Conservation (phyloP, 2,888 invertebrate species). For the Andricus quercusramuli region DNA sequence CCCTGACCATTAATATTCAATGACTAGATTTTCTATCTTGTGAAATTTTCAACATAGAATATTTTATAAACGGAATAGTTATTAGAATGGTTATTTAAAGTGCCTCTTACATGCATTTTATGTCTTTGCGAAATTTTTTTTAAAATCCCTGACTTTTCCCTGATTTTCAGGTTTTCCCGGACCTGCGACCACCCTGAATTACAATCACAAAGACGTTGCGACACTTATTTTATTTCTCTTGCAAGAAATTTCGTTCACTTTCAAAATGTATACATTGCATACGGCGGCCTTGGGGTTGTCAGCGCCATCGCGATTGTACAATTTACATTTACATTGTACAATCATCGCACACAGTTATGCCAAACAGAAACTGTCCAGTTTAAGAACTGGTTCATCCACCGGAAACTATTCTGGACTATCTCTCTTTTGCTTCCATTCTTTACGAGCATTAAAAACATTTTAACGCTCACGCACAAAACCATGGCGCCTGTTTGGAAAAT, state of each 20-base stretch:
- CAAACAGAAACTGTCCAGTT: not conserved
- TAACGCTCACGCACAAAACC: not conserved
- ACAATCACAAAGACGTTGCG: slow-evolving; percentile 9
- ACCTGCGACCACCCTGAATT: not conserved
- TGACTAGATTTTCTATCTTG: too few species aligned
- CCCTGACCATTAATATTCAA: too few species aligned
- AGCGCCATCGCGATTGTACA: not conserved
- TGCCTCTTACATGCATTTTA: too few species aligned
- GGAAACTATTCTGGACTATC: not conserved
- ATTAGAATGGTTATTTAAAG: too few species aligned
- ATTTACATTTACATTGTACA: not conserved
- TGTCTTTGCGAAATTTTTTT: too few species aligned
- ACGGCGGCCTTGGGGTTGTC: not conserved
- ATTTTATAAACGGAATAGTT: too few species aligned
- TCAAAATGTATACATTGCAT: not conserved
- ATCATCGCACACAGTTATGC: not conserved
- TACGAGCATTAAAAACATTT: not conserved
- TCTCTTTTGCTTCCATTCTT: not conserved
- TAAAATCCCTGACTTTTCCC: too few species aligned
- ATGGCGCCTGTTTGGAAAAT: not conserved
- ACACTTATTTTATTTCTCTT: not conserved
- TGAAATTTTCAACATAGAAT: too few species aligned
- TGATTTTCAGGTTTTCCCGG: too few species aligned
- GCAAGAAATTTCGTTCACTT: not conserved
- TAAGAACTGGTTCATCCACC: not conserved